Evolutionary conservation across 2,888 invertebrate genomes (phyloP), one percentile per base, ranked within the genome.

Genomic region (Liposcelis brunnea): DNA sequence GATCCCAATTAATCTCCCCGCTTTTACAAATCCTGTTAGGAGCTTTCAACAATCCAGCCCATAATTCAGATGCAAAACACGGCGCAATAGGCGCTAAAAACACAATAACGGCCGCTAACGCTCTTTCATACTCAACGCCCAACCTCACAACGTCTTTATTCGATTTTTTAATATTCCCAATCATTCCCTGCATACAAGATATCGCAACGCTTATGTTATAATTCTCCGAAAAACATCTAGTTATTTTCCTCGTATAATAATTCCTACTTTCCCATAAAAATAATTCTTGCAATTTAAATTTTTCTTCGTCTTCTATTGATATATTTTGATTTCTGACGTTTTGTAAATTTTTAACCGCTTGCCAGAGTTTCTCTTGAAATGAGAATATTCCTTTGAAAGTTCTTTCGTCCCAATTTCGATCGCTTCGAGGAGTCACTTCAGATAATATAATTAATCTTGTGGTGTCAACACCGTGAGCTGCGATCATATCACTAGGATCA

Each of bases 21-120:
- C 66, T 60, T 46, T 57, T 49, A 1, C 69, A 69, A 11, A 74
- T 55, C 52, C 73, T 69, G 53, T 75, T 67, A 3, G 77, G 74
- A 2, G 76, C 76, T 1, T 72, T 69, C 31, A 69, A 64, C 55
- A 86, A 77, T 42, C 80, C 86, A 15, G 75, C 69, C 94, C 94
- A 95, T 12, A 94, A 64, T 62, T 94, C 93, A 0, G 83, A 83
- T 31, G 87, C 79, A 62, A 91, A 91, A 63, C 89, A 84, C 0
- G 95, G 95, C 1, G 85, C 82, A 57, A 93, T 71, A 0, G 94
- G 93, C 2, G 87, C 76, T 34, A 93, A 58, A 75, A 90, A 79
- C 50, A 91, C 79, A 45, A 94, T 72, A 55, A 87, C 76, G 19
- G 72, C 67, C 1, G 80, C 83, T 45, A 95, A 64, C 4, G 85